Conservation (phyloP, 2,797 vertebrate species). For the Ambastaia sidthimunki region DNA sequence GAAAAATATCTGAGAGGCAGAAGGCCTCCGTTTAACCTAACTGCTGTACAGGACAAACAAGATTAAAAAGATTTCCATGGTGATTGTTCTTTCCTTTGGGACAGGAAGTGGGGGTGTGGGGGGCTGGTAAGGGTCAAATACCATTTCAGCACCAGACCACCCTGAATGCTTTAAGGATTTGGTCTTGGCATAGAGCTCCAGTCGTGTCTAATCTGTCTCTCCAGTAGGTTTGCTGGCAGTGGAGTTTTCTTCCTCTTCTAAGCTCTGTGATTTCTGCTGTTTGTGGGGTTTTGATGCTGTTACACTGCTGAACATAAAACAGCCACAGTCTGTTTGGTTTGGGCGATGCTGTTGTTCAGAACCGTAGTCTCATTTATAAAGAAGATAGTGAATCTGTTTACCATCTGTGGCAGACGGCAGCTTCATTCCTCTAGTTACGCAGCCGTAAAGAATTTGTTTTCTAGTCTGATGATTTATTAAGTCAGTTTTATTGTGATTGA, state of each 20-base stretch:
- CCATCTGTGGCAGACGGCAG: conserved; percentile 38
- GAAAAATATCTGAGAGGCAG: background rate
- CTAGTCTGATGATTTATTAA: conserved; percentile 40
- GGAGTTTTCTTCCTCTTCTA: conserved; percentile 5
- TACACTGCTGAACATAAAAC: conserved; percentile 32
- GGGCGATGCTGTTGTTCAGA: conserved; percentile 28
- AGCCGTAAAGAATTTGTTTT: conserved; percentile 43
- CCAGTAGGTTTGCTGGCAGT: conserved; percentile 13
- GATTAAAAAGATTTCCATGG: background rate
- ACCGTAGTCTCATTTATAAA: conserved; percentile 48
- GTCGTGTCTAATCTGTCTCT: conserved; percentile 20
- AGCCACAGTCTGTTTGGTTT: conserved; percentile 30
- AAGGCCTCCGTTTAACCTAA: background rate
- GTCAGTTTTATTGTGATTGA: conserved; percentile 29
- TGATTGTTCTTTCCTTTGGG: background rate
- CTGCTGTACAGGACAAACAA: background rate
- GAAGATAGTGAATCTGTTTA: conserved; percentile 1
- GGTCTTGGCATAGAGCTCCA: background rate
- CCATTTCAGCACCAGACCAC: background rate
- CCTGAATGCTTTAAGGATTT: conserved; percentile 6
- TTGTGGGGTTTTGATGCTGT: conserved; percentile 38
- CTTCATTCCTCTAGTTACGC: conserved; percentile 27
- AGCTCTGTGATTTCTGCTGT: conserved; percentile 15
- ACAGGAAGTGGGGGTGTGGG: background rate
- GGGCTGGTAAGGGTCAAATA: conserved; percentile 11